These are phyloP conservation scores for Pantherophis alleghaniensis DNA, from an alignment of 2,797 vertebrate genomes.

Conservation along the genomic window DNA sequence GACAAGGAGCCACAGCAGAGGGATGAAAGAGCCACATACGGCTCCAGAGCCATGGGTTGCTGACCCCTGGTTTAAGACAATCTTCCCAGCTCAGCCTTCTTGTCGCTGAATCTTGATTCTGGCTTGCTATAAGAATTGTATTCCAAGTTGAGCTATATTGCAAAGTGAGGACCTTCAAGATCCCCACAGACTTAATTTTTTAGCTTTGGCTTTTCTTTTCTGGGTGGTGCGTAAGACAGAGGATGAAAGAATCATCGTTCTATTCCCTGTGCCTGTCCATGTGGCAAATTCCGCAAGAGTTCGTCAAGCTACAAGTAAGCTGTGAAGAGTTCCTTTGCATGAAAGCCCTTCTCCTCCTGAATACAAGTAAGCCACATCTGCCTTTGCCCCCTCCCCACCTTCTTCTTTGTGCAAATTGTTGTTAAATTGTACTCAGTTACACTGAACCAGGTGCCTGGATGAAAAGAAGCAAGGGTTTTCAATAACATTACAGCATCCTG, in stretches of 20 bases:
- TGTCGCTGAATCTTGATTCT: background rate
- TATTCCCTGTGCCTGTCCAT: conserved; percentile 92
- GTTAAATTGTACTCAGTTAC: too few relatives aligned
- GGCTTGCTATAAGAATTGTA: background rate
- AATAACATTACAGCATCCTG: background rate
- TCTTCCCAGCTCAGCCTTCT: background rate
- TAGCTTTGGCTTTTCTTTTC: conserved; percentile 37
- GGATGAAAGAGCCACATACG: too few relatives aligned
- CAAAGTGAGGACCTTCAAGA: background rate
- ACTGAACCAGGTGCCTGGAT: background rate
- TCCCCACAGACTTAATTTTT: background rate
- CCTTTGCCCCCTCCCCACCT: background rate
- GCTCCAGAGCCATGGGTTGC: too few relatives aligned
- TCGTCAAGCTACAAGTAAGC: conserved; percentile 89
- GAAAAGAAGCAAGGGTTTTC: background rate
- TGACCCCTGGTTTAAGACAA: background rate
- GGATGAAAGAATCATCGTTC: conserved; percentile 92
- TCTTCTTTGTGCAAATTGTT: background rate
- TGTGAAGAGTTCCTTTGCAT: conserved; percentile 97
- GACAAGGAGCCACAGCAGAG: too few relatives aligned
- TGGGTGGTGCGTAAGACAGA: conserved; percentile 77
- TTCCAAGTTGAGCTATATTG: background rate
- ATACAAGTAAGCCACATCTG: conserved; percentile 81
- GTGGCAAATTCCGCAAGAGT: conserved; percentile 95
- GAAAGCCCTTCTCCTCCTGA: conserved; percentile 94